Conservation (phyloP, 2,888 invertebrate species). For the Lasioglossum oenotherae region DNA sequence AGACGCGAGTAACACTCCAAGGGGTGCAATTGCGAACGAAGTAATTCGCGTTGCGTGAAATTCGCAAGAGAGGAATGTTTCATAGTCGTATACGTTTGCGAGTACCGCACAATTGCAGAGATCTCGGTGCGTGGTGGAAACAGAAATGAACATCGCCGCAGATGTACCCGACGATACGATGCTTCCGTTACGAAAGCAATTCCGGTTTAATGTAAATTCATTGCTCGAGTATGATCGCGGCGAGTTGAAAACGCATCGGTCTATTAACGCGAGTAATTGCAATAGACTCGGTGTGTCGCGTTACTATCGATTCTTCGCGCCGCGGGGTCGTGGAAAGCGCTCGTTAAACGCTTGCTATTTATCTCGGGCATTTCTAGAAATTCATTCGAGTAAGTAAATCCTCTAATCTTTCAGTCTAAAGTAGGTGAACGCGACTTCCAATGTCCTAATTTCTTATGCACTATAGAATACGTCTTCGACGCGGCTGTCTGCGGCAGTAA, state of each 20-base stretch:
- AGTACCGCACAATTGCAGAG: neutral
- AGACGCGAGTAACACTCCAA: neutral
- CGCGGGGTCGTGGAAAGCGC: neutral
- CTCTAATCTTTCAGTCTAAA: neutral
- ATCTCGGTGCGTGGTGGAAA: neutral
- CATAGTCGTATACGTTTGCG: neutral
- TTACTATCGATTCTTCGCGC: neutral
- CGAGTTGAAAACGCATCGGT: neutral
- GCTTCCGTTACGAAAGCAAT: constrained; percentile 11
- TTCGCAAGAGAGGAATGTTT: constrained; percentile 17
- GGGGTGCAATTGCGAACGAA: neutral
- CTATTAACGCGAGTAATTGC: constrained; percentile 1
- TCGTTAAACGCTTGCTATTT: neutral
- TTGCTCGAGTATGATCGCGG: constrained; percentile 20
- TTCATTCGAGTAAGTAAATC: neutral
- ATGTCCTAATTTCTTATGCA: neutral
- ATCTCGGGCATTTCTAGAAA: neutral
- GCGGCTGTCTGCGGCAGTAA: neutral
- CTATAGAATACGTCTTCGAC: neutral
- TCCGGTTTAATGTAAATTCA: constrained; percentile 14
- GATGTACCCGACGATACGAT: constrained; percentile 21
- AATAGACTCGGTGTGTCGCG: neutral
- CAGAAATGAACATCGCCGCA: constrained; percentile 14
- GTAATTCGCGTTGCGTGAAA: constrained; percentile 7
- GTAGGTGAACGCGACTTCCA: neutral